Conservation (phyloP, 2,797 vertebrate genomes). For the Schizopygopsis malacanthus region DNA sequence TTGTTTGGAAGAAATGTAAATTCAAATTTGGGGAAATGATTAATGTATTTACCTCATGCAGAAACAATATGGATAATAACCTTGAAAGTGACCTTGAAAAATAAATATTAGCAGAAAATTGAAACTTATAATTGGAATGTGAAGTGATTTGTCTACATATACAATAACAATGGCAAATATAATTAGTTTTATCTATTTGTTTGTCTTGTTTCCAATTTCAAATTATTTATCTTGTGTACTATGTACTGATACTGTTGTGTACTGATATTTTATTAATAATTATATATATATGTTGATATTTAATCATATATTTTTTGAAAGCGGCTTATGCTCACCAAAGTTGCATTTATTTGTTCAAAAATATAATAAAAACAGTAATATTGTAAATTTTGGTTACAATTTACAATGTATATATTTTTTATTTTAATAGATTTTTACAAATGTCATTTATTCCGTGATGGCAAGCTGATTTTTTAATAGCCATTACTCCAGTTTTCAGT, state of each 20-base stretch:
- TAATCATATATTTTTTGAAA: too few species aligned
- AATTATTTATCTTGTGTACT: not conserved
- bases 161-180: not conserved
- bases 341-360: not conserved
- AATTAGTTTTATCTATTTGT: not conserved
- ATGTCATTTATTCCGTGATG: not conserved
- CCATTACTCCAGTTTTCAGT: not conserved
- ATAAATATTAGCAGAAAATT: not conserved
- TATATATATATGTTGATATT: not conserved
- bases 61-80: conserved; percentile 20
- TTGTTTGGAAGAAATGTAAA: conserved; percentile 43
- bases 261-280: not conserved
- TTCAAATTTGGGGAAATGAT: conserved; percentile 46
- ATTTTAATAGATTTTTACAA: not conserved
- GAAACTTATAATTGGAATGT: not conserved
- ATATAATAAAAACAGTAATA: not conserved
- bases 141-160: not conserved
- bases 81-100: conserved; percentile 17
- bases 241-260: too few species aligned
- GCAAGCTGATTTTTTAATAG: not conserved
- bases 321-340: not conserved
- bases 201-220: not conserved
- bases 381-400: not conserved
- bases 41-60: conserved; percentile 34
- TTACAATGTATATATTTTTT: not conserved